Conservation (phyloP, 2,113 vertebrate species). For the Oncorhynchus kisutch region DNA sequence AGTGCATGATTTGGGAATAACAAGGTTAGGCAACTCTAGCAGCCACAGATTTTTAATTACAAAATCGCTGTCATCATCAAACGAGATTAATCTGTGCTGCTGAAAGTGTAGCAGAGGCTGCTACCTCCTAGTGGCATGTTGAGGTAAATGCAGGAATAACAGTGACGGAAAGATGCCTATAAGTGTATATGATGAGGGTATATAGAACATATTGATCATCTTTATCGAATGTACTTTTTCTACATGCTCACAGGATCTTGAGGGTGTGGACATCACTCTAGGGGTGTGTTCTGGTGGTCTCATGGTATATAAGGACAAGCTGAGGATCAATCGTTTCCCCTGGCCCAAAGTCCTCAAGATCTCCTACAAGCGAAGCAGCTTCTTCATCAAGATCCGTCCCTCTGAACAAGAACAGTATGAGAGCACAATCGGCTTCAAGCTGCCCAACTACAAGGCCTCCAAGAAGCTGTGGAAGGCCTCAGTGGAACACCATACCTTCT, state of each 20-base stretch:
- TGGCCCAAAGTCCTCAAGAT: slow-evolving; percentile 98
- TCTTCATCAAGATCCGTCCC: slow-evolving; percentile 92
- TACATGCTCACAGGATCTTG: slow-evolving; percentile 79
- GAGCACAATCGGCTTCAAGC: slow-evolving; percentile 91
- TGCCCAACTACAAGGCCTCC: slow-evolving; percentile 92
- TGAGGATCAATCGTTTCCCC: slow-evolving; percentile 92
- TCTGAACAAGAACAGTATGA: slow-evolving; percentile 94
- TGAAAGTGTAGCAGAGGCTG: slow-evolving; percentile 25
- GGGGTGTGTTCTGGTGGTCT: slow-evolving; percentile 94
- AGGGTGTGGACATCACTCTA: slow-evolving; percentile 90
- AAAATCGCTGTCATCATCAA: slow-evolving; percentile 46
- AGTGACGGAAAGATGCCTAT: too few relatives aligned
- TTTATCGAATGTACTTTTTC: neutral
- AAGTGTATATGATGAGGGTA: too few relatives aligned
- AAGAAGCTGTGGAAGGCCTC: slow-evolving; percentile 98
- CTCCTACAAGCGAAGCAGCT: slow-evolving; percentile 95
- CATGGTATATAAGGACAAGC: slow-evolving; percentile 93
- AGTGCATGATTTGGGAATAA: slow-evolving; percentile 6
- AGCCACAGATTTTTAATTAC: slow-evolving; percentile 44
- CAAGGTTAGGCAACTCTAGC: slow-evolving; percentile 25
- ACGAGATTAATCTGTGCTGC: slow-evolving; percentile 32
- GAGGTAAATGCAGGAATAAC: slow-evolving; percentile 24
- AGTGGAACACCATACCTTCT: slow-evolving; percentile 96
- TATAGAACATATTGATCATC: too few relatives aligned
- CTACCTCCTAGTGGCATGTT: slow-evolving; percentile 48